phyloP scores from a whole-genome alignment of 2,888 invertebrate genomes.

The Thereva unica region DNA sequence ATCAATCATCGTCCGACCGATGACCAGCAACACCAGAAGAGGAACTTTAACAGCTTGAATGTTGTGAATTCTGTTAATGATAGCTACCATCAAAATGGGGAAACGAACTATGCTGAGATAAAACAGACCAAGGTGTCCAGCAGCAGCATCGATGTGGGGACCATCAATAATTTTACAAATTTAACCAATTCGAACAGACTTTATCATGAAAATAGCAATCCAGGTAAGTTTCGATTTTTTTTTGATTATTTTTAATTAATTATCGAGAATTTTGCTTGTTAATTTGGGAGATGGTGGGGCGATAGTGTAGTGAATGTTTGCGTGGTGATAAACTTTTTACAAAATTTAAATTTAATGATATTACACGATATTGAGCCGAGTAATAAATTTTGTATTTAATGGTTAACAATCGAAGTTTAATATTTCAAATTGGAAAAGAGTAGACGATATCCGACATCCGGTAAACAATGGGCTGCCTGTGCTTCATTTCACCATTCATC shows the following conservation, averaged over 20 bases:
- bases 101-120: conserved; percentile 37
- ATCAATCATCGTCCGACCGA: conserved; percentile 46
- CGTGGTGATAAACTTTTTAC: neutral
- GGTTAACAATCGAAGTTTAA: no score
- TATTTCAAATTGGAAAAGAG: no score
- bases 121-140: conserved; percentile 33
- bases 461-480: no score
- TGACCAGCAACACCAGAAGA: conserved; percentile 47
- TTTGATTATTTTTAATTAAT: neutral
- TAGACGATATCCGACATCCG: no score
- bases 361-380: no score
- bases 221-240: conserved; percentile 29
- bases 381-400: no score
- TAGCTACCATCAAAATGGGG: conserved; percentile 33
- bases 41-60: conserved; percentile 37
- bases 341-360: no score
- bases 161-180: conserved; percentile 37
- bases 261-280: neutral
- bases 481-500: no score
- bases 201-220: conserved; percentile 34
- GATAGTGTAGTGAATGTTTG: neutral
- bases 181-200: conserved; percentile 34
- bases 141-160: conserved; percentile 17
- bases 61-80: conserved; percentile 39
- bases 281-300: neutral